A percentile compares a stretch with the other conserved stretches of the same genome.
phyloP scores from a whole-genome alignment of 2,888 invertebrate genomes.

The Pandemis cinnamomeana region DNA sequence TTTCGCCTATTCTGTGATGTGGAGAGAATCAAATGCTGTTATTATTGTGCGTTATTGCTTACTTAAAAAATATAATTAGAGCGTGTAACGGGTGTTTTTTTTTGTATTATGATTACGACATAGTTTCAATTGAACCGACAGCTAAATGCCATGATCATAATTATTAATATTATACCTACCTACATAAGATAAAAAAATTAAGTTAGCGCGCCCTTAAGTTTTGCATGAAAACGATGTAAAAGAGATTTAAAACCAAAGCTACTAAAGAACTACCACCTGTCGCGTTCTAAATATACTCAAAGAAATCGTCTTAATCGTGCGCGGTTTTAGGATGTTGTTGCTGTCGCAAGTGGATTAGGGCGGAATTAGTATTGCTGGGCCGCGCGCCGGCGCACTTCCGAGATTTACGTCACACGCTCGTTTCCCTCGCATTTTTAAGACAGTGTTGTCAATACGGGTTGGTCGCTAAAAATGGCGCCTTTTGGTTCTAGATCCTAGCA shows the following conservation, averaged over 20 bases:
- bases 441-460: too few species aligned
- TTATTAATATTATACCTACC: too few species aligned
- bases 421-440: constrained; percentile 13
- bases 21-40: not conserved
- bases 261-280: not conserved
- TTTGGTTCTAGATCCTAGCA: too few species aligned
- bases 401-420: constrained; percentile 20
- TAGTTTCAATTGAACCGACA: too few species aligned
- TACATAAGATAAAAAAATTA: too few species aligned
- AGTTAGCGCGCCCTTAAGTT: too few species aligned
- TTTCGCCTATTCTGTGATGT: not conserved
- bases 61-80: too few species aligned
- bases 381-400: constrained; percentile 26
- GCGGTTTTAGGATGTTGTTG: not conserved
- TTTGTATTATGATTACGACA: too few species aligned
- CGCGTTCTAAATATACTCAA: not conserved
- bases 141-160: too few species aligned
- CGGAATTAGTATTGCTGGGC: constrained; percentile 23
- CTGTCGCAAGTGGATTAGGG: constrained; percentile 16
- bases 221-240: too few species aligned
- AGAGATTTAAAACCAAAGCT: not conserved
- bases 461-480: too few species aligned
- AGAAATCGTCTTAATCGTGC: not conserved
- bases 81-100: too few species aligned
- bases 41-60: not conserved